Conservation (phyloP, 2,888 invertebrate genomes). For the Anaspis maculata region DNA sequence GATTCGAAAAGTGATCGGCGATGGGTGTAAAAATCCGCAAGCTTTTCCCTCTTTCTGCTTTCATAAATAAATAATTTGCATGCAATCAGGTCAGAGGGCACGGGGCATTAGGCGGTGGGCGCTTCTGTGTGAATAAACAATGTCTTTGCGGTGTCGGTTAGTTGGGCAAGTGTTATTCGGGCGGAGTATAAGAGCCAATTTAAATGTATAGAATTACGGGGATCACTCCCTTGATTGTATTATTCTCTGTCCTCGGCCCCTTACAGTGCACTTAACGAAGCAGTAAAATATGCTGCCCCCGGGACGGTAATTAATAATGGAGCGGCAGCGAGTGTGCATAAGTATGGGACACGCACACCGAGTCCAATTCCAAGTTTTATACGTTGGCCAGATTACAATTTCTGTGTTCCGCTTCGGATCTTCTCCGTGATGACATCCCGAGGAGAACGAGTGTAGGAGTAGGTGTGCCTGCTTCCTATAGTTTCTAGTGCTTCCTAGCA, state of each 20-base stretch:
- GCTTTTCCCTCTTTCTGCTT: neutral
- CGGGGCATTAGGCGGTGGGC: constrained; percentile 10
- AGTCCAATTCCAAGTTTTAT: no score
- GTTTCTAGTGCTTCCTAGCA: no score
- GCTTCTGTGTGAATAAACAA: constrained; percentile 25
- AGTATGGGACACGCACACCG: no score
- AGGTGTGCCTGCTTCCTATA: no score
- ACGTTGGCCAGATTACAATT: no score
- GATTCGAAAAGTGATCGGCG: no score
- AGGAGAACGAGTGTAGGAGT: no score
- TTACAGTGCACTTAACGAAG: constrained; percentile 33
- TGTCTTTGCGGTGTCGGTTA: constrained; percentile 23
- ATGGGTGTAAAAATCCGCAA: no score
- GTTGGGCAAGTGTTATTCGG: constrained; percentile 24
- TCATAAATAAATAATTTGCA: constrained; percentile 7
- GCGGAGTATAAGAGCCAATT: constrained; percentile 38
- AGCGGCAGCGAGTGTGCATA: no score
- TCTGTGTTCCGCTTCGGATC: no score
- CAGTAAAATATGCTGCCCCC: constrained; percentile 37
- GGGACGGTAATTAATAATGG: constrained; percentile 28
- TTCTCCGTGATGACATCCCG: no score
- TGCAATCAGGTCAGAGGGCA: no score
- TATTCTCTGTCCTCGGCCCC: constrained; percentile 34
- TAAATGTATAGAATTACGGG: constrained; percentile 43
- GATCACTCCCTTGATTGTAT: constrained; percentile 38